These are phyloP conservation scores for Psilopsiagon aymara DNA, from an alignment of 2,113 vertebrate species.

Conservation along the genomic window DNA sequence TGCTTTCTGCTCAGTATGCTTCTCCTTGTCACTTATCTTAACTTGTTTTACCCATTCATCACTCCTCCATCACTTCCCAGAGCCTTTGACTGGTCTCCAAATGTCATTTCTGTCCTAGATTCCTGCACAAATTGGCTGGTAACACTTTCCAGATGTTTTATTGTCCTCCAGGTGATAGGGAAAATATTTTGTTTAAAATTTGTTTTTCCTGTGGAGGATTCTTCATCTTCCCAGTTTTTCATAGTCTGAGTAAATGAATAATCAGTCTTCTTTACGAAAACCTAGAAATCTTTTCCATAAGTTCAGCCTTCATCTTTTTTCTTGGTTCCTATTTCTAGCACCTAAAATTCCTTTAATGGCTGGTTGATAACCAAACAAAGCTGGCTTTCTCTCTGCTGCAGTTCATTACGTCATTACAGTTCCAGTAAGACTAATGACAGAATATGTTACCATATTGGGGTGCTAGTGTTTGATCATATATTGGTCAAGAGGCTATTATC, in stretches of 20 bases:
- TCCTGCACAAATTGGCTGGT: background rate
- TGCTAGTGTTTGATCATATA: background rate
- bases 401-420: background rate
- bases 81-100: background rate
- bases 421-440: background rate
- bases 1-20: background rate
- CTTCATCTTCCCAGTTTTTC: background rate
- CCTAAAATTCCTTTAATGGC: background rate
- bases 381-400: background rate
- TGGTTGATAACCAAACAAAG: background rate
- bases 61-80: background rate
- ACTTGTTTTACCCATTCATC: constrained; percentile 18
- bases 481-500: background rate
- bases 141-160: constrained; percentile 32
- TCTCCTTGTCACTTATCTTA: background rate
- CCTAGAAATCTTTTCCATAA: background rate
- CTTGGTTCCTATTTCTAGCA: background rate
- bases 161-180: background rate
- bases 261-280: background rate
- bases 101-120: background rate
- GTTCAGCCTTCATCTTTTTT: background rate
- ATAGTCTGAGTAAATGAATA: background rate
- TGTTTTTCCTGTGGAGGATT: background rate
- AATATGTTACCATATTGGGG: background rate
- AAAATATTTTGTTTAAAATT: background rate